A percentile compares a stretch with the other conserved stretches of the same genome.
These are phyloP conservation scores for Brachionus plicatilis DNA, from an alignment of 1,140 invertebrate genomes.

Conservation along the genomic window DNA sequence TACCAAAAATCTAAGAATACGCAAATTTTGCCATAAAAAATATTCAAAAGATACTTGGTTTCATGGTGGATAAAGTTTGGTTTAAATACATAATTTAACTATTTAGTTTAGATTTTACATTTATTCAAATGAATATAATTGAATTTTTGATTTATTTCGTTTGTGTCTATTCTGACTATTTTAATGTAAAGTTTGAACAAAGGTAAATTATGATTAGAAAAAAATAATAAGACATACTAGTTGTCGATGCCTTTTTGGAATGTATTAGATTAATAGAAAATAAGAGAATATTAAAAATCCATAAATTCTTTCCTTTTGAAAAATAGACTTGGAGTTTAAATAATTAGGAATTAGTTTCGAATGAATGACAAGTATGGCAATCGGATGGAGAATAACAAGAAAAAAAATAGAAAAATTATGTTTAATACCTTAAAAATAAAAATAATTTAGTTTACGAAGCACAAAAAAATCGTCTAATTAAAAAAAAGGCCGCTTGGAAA, in stretches of 20 bases:
- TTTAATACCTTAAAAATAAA: slow-evolving; percentile 19
- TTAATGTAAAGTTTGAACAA: too few species aligned
- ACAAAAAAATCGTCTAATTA: neutral
- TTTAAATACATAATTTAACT: too few species aligned
- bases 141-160: too few species aligned
- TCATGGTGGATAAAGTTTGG: too few species aligned
- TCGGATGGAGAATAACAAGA: neutral
- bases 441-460: slow-evolving; percentile 13
- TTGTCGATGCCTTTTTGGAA: neutral
- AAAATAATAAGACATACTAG: neutral
- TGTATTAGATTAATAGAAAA: neutral
- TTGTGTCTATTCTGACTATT: too few species aligned
- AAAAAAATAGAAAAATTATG: neutral
- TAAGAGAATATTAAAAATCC: neutral
- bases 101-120: too few species aligned
- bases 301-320: neutral
- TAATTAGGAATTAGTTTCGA: neutral
- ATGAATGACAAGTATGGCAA: slow-evolving; percentile 5
- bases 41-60: too few species aligned
- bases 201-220: neutral
- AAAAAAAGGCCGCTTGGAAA: neutral
- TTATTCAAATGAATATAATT: too few species aligned
- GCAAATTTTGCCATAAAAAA: too few species aligned
- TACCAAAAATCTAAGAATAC: too few species aligned
- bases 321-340: neutral